phyloP scores from a whole-genome alignment of 2,888 invertebrate genomes.

The Netelia fuscicornis region DNA sequence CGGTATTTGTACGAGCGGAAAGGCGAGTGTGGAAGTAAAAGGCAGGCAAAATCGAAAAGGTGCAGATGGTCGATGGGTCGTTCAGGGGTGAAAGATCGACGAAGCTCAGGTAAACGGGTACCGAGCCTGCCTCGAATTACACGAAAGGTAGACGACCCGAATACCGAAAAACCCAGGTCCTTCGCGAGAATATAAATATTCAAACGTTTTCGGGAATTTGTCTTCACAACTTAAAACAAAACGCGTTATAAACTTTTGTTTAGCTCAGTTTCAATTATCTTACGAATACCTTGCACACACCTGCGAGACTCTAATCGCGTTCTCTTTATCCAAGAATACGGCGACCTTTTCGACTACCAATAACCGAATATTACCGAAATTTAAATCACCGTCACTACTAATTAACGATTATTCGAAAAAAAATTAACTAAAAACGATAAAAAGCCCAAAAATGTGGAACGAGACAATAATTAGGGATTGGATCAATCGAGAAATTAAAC shows the following conservation, averaged over 20 bases:
- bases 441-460: neutral
- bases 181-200: too few species aligned
- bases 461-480: neutral
- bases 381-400: slow-evolving; percentile 3
- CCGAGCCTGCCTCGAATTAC: slow-evolving; percentile 19
- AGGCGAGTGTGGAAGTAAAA: neutral
- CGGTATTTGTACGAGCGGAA: neutral
- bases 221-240: neutral
- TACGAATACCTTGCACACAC: neutral
- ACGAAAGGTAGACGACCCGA: slow-evolving; percentile 18
- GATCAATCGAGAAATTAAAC: neutral
- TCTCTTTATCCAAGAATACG: slow-evolving; percentile 36
- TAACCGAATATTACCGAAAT: slow-evolving; percentile 16
- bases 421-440: neutral
- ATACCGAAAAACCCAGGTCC: too few species aligned
- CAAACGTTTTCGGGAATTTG: neutral
- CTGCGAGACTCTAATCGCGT: slow-evolving; percentile 39
- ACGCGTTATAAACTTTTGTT: neutral
- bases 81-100: slow-evolving; percentile 47
- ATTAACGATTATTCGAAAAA: neutral
- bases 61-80: slow-evolving; percentile 52
- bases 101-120: slow-evolving; percentile 21
- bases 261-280: neutral
- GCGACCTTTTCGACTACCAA: slow-evolving; percentile 38
- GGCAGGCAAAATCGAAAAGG: neutral